Evolutionary conservation across 2,888 invertebrate genomes (phyloP), one percentile per base, ranked within the genome.

Genomic region (Agriopis leucophaearia): DNA sequence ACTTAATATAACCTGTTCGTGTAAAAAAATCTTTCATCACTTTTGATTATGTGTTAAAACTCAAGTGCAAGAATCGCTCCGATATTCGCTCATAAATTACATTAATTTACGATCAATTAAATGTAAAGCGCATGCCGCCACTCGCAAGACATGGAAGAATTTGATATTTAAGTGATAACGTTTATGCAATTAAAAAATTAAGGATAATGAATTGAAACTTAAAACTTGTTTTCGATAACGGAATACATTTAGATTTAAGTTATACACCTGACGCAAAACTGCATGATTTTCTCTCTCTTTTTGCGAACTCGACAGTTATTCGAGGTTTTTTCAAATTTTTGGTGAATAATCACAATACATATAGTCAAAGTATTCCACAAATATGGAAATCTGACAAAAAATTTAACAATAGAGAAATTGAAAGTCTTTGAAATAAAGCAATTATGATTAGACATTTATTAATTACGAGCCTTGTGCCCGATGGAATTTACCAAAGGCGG

Each of bases 131-230:
- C 59, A 60, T 45, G 48, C 60, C 45, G 60, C 42, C 64, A 63
- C 50, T 68, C 58, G 45, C 51, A 35, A 50, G 51, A 69, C 64
- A 60, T 69, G 64, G 59, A 64, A 50, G 38, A 60, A 68, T 64
- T 64, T 55, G 62, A 56, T 66, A 62, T 62, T 52, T 61, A 68
- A 55, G 68, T 68, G 64, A 60, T 64, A 59, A 60, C 13, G 48
- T 18, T 54, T 45, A 15, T 40, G 59, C 48, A 64, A 64, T 64
- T 68, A 67, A 42, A 45, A 60, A 68, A 68, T 68, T 68, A 68
- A 68, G 68, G 68, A 27, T 68, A 64, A 64, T 68, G 59, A 68
- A 64, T 60, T 44, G 64, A 59, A 50, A 60, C 52, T 51, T 44
- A 7, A 56, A 68, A 64, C 64, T 47, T 27, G 68, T 60, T 64